A percentile compares a stretch with the other conserved stretches of the same genome.
Evolutionary conservation across 2,113 vertebrate genomes (phyloP).

Genomic region (Struthidea cinerea): DNA sequence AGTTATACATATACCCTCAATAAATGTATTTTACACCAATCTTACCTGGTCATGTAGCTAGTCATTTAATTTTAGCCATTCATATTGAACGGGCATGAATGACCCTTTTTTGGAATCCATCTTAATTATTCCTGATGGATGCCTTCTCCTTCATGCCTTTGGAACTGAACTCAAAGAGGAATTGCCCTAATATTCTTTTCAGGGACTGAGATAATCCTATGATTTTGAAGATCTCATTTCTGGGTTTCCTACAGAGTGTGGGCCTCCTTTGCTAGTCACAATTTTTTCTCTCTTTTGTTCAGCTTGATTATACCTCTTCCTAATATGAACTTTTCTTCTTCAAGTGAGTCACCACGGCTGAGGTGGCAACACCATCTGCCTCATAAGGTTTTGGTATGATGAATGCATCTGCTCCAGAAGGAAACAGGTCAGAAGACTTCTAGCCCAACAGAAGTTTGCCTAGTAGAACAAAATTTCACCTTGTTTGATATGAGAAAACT

Average conservation of each 20-base stretch:
- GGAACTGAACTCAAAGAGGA: neutral
- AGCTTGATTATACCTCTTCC: neutral
- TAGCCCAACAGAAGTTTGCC: neutral
- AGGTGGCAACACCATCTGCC: neutral
- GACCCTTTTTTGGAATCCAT: neutral
- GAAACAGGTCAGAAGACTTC: neutral
- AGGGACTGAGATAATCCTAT: neutral
- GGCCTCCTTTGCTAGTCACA: neutral
- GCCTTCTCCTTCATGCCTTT: neutral
- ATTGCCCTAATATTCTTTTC: neutral
- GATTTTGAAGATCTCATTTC: neutral
- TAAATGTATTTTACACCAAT: neutral
- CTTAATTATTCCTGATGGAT: neutral
- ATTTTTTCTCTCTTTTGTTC: neutral
- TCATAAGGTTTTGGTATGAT: neutral
- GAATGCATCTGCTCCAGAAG: neutral
- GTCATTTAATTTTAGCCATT: neutral
- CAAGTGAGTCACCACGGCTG: neutral
- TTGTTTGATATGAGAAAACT: neutral
- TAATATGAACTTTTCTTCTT: neutral
- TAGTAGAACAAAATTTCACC: neutral
- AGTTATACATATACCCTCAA: neutral
- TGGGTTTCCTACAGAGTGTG: neutral
- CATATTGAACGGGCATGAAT: neutral
- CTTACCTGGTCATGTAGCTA: neutral